Conservation (phyloP, 2,888 invertebrate genomes). For the Torymus tubicola region DNA sequence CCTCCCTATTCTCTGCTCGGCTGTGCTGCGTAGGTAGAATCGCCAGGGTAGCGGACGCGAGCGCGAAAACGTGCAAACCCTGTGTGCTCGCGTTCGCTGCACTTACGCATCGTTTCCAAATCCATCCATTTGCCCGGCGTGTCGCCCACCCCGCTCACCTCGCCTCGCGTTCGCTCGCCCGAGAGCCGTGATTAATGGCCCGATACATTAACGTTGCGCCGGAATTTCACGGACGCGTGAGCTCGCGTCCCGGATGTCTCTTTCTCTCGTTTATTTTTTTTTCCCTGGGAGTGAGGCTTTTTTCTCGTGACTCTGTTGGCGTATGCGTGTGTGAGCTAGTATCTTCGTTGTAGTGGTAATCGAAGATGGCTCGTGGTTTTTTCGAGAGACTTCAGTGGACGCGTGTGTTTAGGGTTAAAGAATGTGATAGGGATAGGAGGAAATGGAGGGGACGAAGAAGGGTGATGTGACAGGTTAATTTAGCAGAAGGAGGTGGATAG, state of each 20-base stretch:
- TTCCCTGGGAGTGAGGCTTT: background rate
- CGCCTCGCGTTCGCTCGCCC: background rate
- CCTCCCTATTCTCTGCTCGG: no score
- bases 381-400: no score
- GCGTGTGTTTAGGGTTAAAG: no score
- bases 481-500: background rate
- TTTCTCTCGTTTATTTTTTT: slow-evolving; percentile 8
- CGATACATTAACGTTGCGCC: slow-evolving; percentile 58
- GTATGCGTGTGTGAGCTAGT: no score
- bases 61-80: slow-evolving; percentile 4
- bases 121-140: slow-evolving; percentile 59
- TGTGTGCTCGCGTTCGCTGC: slow-evolving; percentile 1
- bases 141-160: slow-evolving; percentile 38
- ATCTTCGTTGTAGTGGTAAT: no score
- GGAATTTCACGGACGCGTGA: slow-evolving; percentile 46
- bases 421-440: no score
- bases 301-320: no score
- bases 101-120: slow-evolving; percentile 53
- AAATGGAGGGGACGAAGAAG: no score
- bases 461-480: no score
- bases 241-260: background rate
- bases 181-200: slow-evolving; percentile 59
- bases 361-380: no score
- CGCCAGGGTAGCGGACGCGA: slow-evolving; percentile 12
- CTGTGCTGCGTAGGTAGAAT: no score